Evolutionary conservation across 2,888 invertebrate species (phyloP).

Genomic region (Melanostoma mellinum): DNA sequence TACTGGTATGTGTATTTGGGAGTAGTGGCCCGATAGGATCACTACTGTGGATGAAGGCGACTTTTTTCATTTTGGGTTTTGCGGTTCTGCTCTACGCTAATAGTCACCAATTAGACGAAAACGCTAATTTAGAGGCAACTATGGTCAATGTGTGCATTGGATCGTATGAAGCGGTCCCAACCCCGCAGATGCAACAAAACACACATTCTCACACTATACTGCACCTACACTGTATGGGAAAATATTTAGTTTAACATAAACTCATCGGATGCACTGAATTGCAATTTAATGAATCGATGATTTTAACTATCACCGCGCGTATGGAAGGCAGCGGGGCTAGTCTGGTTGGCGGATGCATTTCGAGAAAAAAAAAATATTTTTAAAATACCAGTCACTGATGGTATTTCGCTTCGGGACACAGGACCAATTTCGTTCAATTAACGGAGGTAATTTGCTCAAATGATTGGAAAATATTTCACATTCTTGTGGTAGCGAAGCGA

Average conservation of each 20-base stretch:
- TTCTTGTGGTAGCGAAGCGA: background rate
- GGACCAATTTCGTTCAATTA: slow-evolving; percentile 71
- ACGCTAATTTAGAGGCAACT: slow-evolving; percentile 66
- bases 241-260: slow-evolving; percentile 69
- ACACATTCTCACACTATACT: background rate
- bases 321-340: background rate
- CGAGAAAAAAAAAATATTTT: slow-evolving; percentile 13
- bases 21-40: background rate
- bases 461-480: slow-evolving; percentile 72
- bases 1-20: slow-evolving; percentile 9
- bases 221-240: slow-evolving; percentile 28
- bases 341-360: slow-evolving; percentile 9
- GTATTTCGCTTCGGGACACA: slow-evolving; percentile 59
- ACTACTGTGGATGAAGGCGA: slow-evolving; percentile 43
- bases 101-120: slow-evolving; percentile 72
- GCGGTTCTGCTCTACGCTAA: slow-evolving; percentile 68
- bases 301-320: slow-evolving; percentile 62
- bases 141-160: slow-evolving; percentile 49
- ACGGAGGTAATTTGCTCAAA: slow-evolving; percentile 69
- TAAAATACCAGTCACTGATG: slow-evolving; percentile 31
- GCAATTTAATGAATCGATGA: slow-evolving; percentile 73
- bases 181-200: slow-evolving; percentile 54
- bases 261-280: slow-evolving; percentile 70
- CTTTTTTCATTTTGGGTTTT: slow-evolving; percentile 69
- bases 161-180: slow-evolving; percentile 25